These are phyloP conservation scores for Loxodonta africana DNA, from an alignment of 2,113 vertebrate species.

Conservation along the genomic window DNA sequence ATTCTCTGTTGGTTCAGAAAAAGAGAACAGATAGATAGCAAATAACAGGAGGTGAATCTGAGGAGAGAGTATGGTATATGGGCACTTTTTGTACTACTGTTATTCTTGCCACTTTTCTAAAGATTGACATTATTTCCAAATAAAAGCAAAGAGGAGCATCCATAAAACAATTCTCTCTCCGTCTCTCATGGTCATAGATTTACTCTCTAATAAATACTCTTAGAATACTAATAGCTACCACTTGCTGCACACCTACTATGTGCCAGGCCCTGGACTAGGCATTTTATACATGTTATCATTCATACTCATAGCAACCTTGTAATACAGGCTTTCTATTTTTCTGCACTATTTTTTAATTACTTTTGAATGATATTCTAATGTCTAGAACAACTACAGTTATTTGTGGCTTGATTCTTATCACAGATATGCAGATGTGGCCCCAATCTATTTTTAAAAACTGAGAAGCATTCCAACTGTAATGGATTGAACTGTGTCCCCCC, in stretches of 20 bases:
- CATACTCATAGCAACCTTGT: neutral
- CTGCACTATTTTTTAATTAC: neutral
- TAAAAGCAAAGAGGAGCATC: neutral
- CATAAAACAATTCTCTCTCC: neutral
- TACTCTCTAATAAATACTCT: neutral
- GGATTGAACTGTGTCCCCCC: no score
- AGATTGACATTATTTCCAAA: neutral
- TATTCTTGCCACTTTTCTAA: neutral
- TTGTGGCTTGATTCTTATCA: slow-evolving; percentile 40
- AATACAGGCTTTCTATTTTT: neutral
- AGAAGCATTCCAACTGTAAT: neutral
- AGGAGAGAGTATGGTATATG: neutral
- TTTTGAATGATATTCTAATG: neutral
- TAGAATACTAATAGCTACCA: neutral
- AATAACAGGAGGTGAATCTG: neutral
- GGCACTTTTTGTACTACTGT: neutral
- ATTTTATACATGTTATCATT: neutral
- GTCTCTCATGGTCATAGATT: neutral
- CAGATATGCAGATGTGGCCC: neutral
- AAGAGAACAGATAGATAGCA: neutral
- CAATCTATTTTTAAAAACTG: neutral
- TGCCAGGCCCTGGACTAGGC: neutral
- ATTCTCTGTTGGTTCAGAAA: neutral
- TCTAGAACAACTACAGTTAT: neutral
- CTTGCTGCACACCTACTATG: neutral